A percentile compares a stretch with the other conserved stretches of the same genome.
Evolutionary conservation across 2,797 vertebrate species (phyloP).

Genomic region (Natrix natrix): DNA sequence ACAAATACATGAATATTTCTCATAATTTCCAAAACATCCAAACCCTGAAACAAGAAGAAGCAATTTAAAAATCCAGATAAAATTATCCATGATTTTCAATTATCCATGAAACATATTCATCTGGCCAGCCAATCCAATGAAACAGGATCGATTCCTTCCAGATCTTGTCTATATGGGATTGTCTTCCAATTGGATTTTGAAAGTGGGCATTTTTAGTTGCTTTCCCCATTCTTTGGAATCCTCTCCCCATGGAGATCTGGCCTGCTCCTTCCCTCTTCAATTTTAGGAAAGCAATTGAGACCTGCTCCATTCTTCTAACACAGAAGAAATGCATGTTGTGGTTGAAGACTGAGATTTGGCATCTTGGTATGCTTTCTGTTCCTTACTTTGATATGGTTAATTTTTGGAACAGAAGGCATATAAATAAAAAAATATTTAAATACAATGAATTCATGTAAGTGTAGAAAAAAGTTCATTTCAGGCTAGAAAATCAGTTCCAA

Average conservation of each 20-base stretch:
- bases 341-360: background rate
- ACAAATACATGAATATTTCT: constrained; percentile 99
- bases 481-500: background rate
- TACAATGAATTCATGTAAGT: background rate
- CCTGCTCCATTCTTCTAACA: background rate
- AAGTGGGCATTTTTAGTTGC: background rate
- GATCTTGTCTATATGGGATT: background rate
- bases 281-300: background rate
- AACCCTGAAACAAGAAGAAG: constrained; percentile 77
- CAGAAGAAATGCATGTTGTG: background rate
- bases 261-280: background rate
- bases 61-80: constrained; percentile 1
- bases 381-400: background rate
- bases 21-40: constrained; percentile 99
- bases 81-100: background rate
- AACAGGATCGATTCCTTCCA: background rate
- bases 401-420: background rate
- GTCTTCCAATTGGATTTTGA: background rate
- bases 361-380: background rate
- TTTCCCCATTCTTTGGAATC: background rate
- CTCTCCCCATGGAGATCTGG: background rate
- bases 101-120: background rate
- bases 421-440: background rate
- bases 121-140: background rate
- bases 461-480: background rate